Evolutionary conservation across 2,797 vertebrate species (phyloP), one percentile per base, ranked within the genome.

Genomic region (Falco naumanni): DNA sequence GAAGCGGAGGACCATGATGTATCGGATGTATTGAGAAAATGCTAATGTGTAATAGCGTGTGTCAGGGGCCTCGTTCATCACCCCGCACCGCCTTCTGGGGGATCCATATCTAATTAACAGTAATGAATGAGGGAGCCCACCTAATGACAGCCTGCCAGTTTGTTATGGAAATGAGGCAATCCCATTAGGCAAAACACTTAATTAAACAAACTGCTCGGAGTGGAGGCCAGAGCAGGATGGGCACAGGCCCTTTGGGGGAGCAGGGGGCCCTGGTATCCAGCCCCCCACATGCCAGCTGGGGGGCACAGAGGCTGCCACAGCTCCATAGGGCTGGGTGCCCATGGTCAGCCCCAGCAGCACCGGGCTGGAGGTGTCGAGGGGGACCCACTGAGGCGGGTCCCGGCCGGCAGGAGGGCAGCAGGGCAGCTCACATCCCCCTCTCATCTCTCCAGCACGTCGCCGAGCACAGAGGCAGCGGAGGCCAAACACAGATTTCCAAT

Each of bases 81-180:
- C 97, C 97, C 96, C 43, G 47, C 18, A 33, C 95, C 69, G 95
- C 97, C 97, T 98, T 98, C 97, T 97, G 93, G 96, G 96, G 97
- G 98, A 98, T 98, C 98, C 97, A 98, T 98, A 98, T 98, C 98
- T 98, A 98, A 98, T 98, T 98, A 98, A 98, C 97, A 95, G 96
- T 98, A 98, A 98, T 97, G 97, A 98, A 98, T 98, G 97, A 97
- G 97, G 95, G 91, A 95, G 96, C 97, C 96, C 95, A 96, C 90
- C 97, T 97, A 97, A 97, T 95, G 96, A 97, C 97, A 97, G 97
- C 95, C 94, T 85, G 80, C 94, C 96, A 97, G 97, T 97, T 98
- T 97, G 97, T 98, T 97, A 97, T 98, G 97, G 98, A 97, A 98
- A 98, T 97, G 84, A 97, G 95, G 96, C 96, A 94, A 96, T 97